Percentiles rank a stretch among this genome's conserved stretches.
Conservation (phyloP, 2,888 invertebrate species). For the Apamea sordens region DNA sequence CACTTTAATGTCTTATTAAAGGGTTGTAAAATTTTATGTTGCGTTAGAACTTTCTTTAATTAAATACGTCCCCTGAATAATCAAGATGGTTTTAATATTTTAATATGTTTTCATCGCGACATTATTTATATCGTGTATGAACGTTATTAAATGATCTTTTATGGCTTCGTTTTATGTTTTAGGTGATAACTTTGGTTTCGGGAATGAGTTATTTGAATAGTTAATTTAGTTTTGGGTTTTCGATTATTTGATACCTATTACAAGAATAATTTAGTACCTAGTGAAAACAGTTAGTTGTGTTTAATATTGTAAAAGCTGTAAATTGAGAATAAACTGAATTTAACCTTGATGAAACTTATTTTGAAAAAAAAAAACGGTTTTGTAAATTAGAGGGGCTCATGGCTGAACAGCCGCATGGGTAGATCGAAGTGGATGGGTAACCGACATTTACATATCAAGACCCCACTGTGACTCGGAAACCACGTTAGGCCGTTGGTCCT, state of each 20-base stretch:
- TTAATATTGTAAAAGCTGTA: too few species aligned
- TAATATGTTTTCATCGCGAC: slow-evolving; percentile 66
- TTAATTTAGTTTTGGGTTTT: slow-evolving; percentile 22
- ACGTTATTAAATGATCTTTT: slow-evolving; percentile 64
- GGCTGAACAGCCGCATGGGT: not conserved
- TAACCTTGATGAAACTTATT: too few species aligned
- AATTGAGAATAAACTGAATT: too few species aligned
- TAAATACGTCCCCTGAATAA: slow-evolving; percentile 89
- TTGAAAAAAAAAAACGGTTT: not conserved
- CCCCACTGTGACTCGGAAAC: too few species aligned
- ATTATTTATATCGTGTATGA: slow-evolving; percentile 71
- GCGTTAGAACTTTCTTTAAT: slow-evolving; percentile 85
- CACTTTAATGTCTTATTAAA: slow-evolving; percentile 89
- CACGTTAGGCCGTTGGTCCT: not conserved
- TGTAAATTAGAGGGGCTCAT: not conserved
- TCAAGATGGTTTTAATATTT: slow-evolving; percentile 84
- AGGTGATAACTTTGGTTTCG: slow-evolving; percentile 17
- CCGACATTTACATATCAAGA: too few species aligned
- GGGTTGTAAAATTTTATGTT: slow-evolving; percentile 89
- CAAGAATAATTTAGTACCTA: not conserved
- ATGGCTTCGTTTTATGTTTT: slow-evolving; percentile 30
- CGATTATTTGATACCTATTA: not conserved
- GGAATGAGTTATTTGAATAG: slow-evolving; percentile 8
- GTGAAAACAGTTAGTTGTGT: too few species aligned
- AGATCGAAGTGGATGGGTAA: not conserved